Evolutionary conservation across 2,113 vertebrate genomes (phyloP).

Genomic region (Argyrosomus japonicus): DNA sequence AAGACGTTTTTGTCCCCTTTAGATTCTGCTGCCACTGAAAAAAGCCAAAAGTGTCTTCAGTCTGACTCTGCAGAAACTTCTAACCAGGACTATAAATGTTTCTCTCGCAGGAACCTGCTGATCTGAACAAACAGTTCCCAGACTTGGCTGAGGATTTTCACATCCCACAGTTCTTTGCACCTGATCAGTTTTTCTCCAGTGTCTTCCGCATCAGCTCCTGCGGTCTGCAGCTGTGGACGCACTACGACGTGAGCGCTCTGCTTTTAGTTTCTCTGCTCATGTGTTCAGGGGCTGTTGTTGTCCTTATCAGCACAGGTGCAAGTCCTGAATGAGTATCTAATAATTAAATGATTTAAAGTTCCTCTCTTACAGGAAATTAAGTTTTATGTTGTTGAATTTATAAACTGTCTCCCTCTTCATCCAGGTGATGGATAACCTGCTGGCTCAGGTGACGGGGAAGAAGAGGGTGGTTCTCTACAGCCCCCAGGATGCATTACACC

Average conservation of each 20-base stretch:
- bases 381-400: not conserved
- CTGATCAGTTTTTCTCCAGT: slow-evolving; percentile 94
- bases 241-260: slow-evolving; percentile 91
- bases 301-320: not conserved
- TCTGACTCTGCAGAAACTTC: not conserved
- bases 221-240: slow-evolving; percentile 96
- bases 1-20: not conserved
- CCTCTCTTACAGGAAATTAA: not conserved
- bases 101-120: slow-evolving; percentile 90
- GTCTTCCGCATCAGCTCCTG: slow-evolving; percentile 97
- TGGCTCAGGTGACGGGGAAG: slow-evolving; percentile 94
- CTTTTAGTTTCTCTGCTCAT: not conserved
- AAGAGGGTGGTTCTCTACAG: slow-evolving; percentile 92
- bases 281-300: not conserved
- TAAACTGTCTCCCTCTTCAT: not conserved
- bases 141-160: slow-evolving; percentile 89
- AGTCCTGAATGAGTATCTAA: no score
- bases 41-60: not conserved
- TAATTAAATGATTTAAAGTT: not conserved
- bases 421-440: slow-evolving; percentile 98
- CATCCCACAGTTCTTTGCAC: slow-evolving; percentile 90
- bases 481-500: slow-evolving; percentile 91
- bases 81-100: not conserved
- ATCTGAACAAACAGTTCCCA: slow-evolving; percentile 94
- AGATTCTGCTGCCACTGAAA: not conserved